Conservation (phyloP, 2,888 invertebrate species). For the Heliconius ismenius region DNA sequence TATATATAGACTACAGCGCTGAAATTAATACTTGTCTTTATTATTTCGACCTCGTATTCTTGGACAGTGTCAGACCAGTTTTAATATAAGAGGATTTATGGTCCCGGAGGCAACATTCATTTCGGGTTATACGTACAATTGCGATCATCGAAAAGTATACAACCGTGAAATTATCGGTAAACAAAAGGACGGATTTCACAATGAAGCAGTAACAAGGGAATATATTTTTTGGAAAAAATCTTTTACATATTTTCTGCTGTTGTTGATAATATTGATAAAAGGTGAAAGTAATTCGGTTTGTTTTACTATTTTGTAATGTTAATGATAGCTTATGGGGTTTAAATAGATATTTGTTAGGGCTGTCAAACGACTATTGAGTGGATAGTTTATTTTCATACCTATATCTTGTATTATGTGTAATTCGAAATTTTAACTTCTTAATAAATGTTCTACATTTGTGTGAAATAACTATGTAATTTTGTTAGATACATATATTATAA, state of each 20-base stretch:
- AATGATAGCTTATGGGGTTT: not conserved
- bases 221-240: slow-evolving; percentile 1
- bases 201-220: slow-evolving; percentile 16
- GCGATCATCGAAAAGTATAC: slow-evolving; percentile 47
- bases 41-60: slow-evolving; percentile 62
- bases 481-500: too few species aligned
- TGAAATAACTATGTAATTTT: too few species aligned
- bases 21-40: slow-evolving; percentile 51
- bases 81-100: slow-evolving; percentile 76
- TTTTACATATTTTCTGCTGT: not conserved
- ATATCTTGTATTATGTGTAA: too few species aligned
- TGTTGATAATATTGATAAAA: not conserved
- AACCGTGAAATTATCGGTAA: slow-evolving; percentile 16
- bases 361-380: too few species aligned
- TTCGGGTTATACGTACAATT: slow-evolving; percentile 61
- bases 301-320: not conserved
- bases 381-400: too few species aligned
- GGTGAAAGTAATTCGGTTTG: not conserved
- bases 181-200: slow-evolving; percentile 5
- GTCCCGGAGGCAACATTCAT: slow-evolving; percentile 72
- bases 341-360: not conserved
- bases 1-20: not conserved
- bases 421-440: too few species aligned
- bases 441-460: too few species aligned
- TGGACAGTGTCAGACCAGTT: slow-evolving; percentile 58